Base-by-base conservation (phyloP, 2,113 vertebrate genomes). In the Agapornis roseicollis region DNA sequence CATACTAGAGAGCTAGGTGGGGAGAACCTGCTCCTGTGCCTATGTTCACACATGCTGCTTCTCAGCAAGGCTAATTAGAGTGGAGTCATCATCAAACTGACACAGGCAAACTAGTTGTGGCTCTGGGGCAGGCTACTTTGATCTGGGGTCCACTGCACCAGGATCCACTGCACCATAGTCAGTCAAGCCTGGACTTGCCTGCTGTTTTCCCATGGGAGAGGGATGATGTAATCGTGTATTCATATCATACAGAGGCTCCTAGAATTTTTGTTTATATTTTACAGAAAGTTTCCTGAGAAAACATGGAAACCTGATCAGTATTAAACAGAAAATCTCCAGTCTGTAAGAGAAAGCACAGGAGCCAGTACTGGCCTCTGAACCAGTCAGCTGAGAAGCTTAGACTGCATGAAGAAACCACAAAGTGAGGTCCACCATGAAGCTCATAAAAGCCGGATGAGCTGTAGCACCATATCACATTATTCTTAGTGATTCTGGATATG, bases 1-100 rank as follows among this genome's bases (percentile, higher is more conserved):
- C 0, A 0, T 29, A 20, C 46, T 56, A 5, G 41, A 58, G 31
- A 79, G 20, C 24, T 29, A 29, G 29, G 24, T 42, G n/a, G 25
- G 52, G 13, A 39, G 37, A 49, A 84, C 35, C 50, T 63, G 7
- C 29, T 29, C 42, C 56, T 33, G 16, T 27, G 31, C 28, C 66
- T 15, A 0, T 24, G n/a, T 37, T 70, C 25, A 17, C 37, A 31
- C 19, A 7, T 10, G 5, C 27, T 66, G 10, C 37, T 41, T 18
- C 58, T 50, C 47, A 49, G 41, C 22, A 2, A 35, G 27, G 18
- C 64, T 66, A 23, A 4, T 1, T 29, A 33, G 7, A 49, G 15
- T 44, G 60, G 58, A 50, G 64, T 27, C 18, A 72, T 68, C 63
- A 20, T 3, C n/a, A 49, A 52, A 56, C 41, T 66, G 60, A 12